Conservation (phyloP, 1,140 invertebrate species). For the Pseudomyrmex cubaensis region DNA sequence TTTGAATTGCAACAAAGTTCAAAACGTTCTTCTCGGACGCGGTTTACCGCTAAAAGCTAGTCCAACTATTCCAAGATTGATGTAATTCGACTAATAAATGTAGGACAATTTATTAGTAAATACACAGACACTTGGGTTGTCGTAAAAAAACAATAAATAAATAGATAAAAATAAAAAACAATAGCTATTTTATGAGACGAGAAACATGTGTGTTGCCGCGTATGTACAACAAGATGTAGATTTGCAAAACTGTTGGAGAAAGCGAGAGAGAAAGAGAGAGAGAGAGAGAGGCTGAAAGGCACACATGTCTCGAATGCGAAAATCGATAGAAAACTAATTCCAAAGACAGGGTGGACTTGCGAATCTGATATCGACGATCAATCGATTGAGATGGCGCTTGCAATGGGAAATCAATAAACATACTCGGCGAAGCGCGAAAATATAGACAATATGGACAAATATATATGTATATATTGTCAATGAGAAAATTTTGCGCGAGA, state of each 20-base stretch:
- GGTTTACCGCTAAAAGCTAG: too few species aligned
- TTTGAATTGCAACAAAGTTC: too few species aligned
- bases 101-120: too few species aligned
- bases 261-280: not conserved
- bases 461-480: not conserved
- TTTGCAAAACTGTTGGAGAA: conserved; percentile 13
- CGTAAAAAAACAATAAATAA: too few species aligned
- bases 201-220: not conserved
- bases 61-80: not conserved
- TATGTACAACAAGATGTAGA: not conserved
- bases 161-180: not conserved
- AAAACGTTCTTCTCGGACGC: too few species aligned
- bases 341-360: conserved; percentile 23
- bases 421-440: conserved; percentile 5
- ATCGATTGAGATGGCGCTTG: conserved; percentile 39
- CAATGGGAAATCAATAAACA: conserved; percentile 60
- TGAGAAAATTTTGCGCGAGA: conserved; percentile 5
- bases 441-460: conserved; percentile 6
- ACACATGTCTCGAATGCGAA: conserved; percentile 30
- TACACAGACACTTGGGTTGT: too few species aligned
- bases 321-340: conserved; percentile 60
- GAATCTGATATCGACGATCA: conserved; percentile 57
- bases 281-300: not conserved
- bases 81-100: too few species aligned
- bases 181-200: not conserved